phyloP scores from a whole-genome alignment of 2,797 vertebrate genomes.

The Nyctalus aviator region DNA sequence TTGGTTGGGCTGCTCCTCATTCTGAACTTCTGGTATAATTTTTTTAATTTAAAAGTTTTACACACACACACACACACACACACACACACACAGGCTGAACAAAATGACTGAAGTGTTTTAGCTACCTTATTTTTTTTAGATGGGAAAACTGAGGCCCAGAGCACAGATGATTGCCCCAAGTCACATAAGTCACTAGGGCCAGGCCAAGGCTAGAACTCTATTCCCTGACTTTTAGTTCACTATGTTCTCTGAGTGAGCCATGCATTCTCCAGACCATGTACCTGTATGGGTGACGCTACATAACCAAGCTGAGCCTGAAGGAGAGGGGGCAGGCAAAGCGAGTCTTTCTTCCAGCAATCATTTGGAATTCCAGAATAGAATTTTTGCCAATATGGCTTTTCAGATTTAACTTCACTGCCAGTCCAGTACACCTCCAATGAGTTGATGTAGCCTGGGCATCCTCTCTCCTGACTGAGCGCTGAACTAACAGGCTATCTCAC shows the following conservation, averaged over 20 bases:
- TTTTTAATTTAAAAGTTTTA: background rate
- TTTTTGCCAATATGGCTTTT: background rate
- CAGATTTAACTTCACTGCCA: background rate
- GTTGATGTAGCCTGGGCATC: background rate
- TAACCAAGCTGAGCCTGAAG: background rate
- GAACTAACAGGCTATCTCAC: background rate
- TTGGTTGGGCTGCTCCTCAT: background rate
- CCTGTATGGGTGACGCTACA: background rate
- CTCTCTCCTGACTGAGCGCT: background rate
- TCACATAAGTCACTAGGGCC: background rate
- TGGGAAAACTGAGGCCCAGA: background rate
- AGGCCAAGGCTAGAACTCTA: background rate
- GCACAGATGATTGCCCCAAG: background rate
- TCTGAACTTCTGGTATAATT: background rate
- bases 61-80: background rate
- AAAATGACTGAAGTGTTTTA: slow-evolving; percentile 40
- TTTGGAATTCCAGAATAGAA: background rate
- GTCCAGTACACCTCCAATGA: background rate
- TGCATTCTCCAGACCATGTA: background rate
- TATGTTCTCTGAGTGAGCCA: background rate
- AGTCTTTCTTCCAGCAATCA: background rate
- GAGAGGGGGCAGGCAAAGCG: background rate
- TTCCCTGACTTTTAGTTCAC: background rate
- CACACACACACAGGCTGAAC: background rate
- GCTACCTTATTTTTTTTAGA: slow-evolving; percentile 29